Evolutionary conservation across 2,113 vertebrate species (phyloP).

Genomic region (Natator depressus): DNA sequence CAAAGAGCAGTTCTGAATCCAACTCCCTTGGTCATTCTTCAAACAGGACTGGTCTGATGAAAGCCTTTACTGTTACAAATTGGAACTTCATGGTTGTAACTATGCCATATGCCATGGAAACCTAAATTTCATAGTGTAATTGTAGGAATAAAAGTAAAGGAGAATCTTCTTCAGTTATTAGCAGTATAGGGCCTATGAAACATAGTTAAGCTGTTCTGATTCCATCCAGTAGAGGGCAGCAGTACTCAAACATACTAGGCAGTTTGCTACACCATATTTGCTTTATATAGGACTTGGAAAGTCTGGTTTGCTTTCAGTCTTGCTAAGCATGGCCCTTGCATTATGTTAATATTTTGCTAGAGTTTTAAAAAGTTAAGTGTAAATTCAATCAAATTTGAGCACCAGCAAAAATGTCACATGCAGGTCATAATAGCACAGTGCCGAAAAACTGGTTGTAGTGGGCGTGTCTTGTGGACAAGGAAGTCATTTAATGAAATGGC

Average conservation of each 20-base stretch:
- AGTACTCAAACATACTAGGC: accelerated
- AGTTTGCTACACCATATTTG: background rate
- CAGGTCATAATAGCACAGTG: background rate
- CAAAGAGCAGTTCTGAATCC: background rate
- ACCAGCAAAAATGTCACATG: background rate
- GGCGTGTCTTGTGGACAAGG: background rate
- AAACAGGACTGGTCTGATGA: background rate
- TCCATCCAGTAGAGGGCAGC: accelerated
- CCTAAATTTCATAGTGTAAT: background rate
- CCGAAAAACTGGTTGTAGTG: background rate
- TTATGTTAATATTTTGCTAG: background rate
- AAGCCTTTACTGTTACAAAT: background rate
- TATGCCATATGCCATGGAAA: background rate
- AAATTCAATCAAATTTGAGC: background rate
- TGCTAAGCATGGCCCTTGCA: background rate
- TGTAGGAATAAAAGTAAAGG: background rate
- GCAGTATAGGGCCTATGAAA: background rate
- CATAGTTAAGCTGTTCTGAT: accelerated
- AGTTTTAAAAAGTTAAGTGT: background rate
- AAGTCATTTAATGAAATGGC: background rate
- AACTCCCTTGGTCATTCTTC: background rate
- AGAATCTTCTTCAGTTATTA: background rate
- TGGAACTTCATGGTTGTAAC: background rate
- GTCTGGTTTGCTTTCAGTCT: accelerated
- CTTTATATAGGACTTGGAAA: background rate